Evolutionary conservation across 2,113 vertebrate species (phyloP).

Genomic region (Pelecanoides urinatrix): DNA sequence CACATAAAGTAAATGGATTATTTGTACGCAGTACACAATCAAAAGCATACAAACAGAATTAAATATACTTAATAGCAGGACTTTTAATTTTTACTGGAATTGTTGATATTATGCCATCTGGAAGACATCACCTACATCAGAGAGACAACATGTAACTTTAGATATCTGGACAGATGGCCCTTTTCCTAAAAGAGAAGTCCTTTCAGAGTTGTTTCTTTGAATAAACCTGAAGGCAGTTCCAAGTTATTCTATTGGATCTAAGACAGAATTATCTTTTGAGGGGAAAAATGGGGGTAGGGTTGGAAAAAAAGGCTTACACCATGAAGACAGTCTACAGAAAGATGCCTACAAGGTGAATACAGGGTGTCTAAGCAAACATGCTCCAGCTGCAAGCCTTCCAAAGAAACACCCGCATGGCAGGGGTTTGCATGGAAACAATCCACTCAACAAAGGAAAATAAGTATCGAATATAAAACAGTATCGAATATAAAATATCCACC

Average conservation of each 20-base stretch:
- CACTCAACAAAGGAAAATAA: not conserved
- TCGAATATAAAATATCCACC: not conserved
- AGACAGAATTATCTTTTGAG: not conserved
- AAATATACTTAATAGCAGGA: not conserved
- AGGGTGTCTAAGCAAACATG: not conserved
- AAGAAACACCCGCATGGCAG: not conserved
- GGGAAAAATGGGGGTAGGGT: not conserved
- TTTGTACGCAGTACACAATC: not conserved
- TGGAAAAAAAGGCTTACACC: not conserved
- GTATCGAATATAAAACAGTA: not conserved
- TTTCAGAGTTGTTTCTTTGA: not conserved
- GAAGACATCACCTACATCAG: not conserved
- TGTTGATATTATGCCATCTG: not conserved
- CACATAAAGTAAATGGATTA: not conserved
- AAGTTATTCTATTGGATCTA: not conserved
- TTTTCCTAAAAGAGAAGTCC: not conserved
- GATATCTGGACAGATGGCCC: not conserved
- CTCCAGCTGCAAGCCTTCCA: not conserved
- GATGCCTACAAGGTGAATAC: not conserved
- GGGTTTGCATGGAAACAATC: not conserved
- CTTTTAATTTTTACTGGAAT: not conserved
- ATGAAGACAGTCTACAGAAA: not conserved
- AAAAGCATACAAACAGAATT: not conserved
- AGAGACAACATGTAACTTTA: not conserved
- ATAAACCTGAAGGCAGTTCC: not conserved